phyloP scores from a whole-genome alignment of 64 coral and sea anemone genomes.

The Cladopsammia gracilis region DNA sequence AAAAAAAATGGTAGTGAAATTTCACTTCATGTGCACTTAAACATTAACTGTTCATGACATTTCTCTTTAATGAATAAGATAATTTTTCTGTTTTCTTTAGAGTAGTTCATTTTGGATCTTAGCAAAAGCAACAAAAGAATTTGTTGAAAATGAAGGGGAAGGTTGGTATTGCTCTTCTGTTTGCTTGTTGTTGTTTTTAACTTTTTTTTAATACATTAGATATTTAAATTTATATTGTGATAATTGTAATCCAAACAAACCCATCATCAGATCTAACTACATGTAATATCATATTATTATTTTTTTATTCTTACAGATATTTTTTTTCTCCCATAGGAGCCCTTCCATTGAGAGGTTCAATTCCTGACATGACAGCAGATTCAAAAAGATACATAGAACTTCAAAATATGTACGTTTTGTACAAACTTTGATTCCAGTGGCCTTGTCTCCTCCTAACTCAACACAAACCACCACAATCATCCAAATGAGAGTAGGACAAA shows the following conservation, averaged over 20 bases:
- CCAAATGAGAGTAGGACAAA: neutral
- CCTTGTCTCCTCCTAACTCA: too few relatives aligned
- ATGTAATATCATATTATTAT: neutral
- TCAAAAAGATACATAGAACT: constrained; percentile 94
- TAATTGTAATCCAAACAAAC: too few relatives aligned
- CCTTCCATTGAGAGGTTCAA: constrained; percentile 94
- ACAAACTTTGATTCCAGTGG: neutral
- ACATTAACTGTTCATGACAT: neutral
- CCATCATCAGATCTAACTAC: too few relatives aligned
- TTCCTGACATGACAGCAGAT: constrained; percentile 99
- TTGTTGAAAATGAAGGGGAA: constrained; percentile 96
- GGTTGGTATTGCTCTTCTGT: neutral
- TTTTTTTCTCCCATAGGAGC: constrained; percentile 45
- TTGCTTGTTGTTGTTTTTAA: too few relatives aligned
- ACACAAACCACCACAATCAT: neutral
- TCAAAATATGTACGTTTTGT: constrained; percentile 85
- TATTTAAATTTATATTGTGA: too few relatives aligned
- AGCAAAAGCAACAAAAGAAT: constrained; percentile 90
- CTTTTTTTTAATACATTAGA: too few relatives aligned
- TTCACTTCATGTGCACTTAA: neutral
- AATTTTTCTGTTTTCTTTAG: constrained; percentile 30
- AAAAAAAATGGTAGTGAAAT: neutral
- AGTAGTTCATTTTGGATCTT: constrained; percentile 98
- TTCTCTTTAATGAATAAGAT: neutral
- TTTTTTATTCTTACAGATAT: neutral